Evolutionary conservation across 2,113 vertebrate species (phyloP).

Genomic region (Xiphorhynchus elegans): DNA sequence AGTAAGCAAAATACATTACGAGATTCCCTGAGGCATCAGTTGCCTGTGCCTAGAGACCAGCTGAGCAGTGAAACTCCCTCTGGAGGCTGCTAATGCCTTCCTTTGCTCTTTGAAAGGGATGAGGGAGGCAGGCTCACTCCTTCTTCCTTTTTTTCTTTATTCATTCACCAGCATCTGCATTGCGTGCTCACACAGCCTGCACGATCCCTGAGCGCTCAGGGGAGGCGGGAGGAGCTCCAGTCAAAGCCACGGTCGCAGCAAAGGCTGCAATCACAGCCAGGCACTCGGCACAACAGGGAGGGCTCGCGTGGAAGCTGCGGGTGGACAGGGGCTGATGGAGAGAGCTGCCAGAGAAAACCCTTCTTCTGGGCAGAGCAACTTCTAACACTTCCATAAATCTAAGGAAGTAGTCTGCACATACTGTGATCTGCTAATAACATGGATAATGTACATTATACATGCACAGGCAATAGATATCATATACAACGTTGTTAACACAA

Average conservation of each 20-base stretch:
- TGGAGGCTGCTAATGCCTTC: conserved; percentile 41
- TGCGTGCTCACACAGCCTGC: background rate
- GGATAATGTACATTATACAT: accelerated
- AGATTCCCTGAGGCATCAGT: conserved; percentile 9
- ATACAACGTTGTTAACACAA: background rate
- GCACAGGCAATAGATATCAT: background rate
- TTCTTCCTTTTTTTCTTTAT: background rate
- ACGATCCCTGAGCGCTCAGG: background rate
- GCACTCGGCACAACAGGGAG: background rate
- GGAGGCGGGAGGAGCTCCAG: conserved; percentile 35
- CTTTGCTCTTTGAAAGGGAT: conserved; percentile 1
- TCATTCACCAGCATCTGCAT: conserved; percentile 41
- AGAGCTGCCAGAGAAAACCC: conserved; percentile 9
- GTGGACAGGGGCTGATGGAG: background rate
- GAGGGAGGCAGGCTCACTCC: background rate
- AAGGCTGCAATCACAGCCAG: background rate
- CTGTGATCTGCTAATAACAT: background rate
- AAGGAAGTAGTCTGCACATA: background rate
- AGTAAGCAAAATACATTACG: background rate
- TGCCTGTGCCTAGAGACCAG: background rate
- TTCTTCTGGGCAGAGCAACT: background rate
- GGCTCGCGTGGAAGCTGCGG: background rate
- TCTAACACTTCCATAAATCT: background rate
- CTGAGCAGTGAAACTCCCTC: conserved; percentile 56
- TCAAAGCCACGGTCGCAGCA: background rate